phyloP scores from a whole-genome alignment of 2,888 invertebrate genomes.

The Pseudococcus viburni region DNA sequence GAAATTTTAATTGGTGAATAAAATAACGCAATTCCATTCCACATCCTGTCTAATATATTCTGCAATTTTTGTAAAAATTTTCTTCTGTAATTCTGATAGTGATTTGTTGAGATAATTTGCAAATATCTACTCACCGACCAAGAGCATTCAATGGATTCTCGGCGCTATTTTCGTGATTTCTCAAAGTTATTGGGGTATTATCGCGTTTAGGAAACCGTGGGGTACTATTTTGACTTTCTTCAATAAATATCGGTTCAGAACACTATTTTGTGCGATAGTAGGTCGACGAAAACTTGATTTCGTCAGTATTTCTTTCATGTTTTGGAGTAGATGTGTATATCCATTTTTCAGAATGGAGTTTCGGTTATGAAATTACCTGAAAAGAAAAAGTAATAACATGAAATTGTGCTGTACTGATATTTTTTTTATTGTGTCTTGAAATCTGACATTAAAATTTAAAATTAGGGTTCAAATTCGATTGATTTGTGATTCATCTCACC shows the following conservation, averaged over 20 bases:
- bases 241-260: conserved; percentile 75
- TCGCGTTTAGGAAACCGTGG: conserved; percentile 79
- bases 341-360: conserved; percentile 82
- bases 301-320: conserved; percentile 77
- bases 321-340: conserved; percentile 86
- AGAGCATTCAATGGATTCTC: conserved; percentile 72
- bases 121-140: conserved; percentile 72
- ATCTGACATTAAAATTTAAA: too few relatives aligned
- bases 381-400: neutral
- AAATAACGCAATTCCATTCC: too few relatives aligned
- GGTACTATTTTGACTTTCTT: conserved; percentile 77
- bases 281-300: conserved; percentile 81
- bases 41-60: too few relatives aligned
- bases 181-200: conserved; percentile 76
- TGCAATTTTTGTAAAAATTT: too few relatives aligned
- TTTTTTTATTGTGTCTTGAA: too few relatives aligned
- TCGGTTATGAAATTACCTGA: conserved; percentile 73
- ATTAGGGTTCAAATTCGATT: too few relatives aligned
- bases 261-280: conserved; percentile 82
- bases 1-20: too few relatives aligned
- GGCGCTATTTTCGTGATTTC: conserved; percentile 74
- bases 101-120: too few relatives aligned
- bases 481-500: conserved; percentile 67
- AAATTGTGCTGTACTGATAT: too few relatives aligned
- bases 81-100: too few relatives aligned